A percentile compares a stretch with the other conserved stretches of the same genome.
phyloP scores from a whole-genome alignment of 1,140 invertebrate genomes.

The Leptinotarsa defecta region DNA sequence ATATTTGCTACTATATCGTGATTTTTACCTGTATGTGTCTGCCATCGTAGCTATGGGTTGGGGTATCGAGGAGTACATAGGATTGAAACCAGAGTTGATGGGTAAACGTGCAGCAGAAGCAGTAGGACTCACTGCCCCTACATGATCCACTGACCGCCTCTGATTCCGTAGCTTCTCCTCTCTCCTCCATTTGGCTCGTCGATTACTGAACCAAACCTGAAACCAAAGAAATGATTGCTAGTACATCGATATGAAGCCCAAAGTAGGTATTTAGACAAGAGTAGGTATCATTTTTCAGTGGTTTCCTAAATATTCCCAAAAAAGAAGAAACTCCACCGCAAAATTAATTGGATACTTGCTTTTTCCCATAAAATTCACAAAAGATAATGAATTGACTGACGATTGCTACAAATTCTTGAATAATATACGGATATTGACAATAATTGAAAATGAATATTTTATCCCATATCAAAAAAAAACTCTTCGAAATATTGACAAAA shows the following conservation, averaged over 20 bases:
- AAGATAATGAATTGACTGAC: no score
- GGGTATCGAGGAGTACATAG: constrained; percentile 80
- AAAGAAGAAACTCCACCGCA: no score
- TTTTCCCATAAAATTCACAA: no score
- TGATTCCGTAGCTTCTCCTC: constrained; percentile 96
- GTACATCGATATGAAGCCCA: not conserved
- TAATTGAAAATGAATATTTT: no score
- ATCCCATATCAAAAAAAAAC: no score
- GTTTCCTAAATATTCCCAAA: no score
- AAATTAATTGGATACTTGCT: no score
- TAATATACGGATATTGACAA: no score
- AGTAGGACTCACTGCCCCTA: constrained; percentile 60
- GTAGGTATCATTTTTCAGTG: no score
- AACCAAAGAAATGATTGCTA: constrained; percentile 39
- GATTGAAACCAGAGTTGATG: constrained; percentile 80
- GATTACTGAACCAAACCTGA: constrained; percentile 98
- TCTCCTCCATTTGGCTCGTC: constrained; percentile 96
- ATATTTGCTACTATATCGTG: not conserved
- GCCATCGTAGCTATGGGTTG: constrained; percentile 82
- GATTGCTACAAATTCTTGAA: no score
- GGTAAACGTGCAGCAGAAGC: constrained; percentile 64
- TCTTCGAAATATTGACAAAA: no score
- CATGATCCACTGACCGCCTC: constrained; percentile 64
- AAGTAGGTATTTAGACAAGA: no score
- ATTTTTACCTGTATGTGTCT: constrained; percentile 77